Base-by-base conservation (phyloP, 2,797 vertebrate species). In the Poliocrania exsul region DNA sequence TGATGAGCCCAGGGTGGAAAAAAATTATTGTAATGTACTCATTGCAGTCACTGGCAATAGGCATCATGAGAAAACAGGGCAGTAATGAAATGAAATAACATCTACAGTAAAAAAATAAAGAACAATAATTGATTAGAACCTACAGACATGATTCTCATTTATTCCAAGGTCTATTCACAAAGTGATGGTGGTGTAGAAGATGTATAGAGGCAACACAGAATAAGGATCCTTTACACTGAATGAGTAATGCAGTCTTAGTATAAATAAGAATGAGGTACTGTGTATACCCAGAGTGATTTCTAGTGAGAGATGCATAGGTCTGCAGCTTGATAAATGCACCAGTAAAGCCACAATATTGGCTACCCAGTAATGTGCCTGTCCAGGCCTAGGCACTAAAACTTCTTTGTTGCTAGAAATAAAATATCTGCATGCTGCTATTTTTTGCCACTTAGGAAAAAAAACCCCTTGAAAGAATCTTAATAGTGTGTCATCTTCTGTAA, bases 1-100 rank as follows among this genome's bases (percentile, higher is more conserved):
- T 81, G 50, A 72, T 0, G 28, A 89, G 69, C 86, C 65, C 50
- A 72, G 46, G 20, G 31, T 65, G 65, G 91, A 92, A 92, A 78
- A 65, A 93, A 95, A 61, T 78, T 83, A 70, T 25, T 3, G 2
- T 81, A 29, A 71, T 81, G 20, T 51, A 87, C 54, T 87, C 16
- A 56, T 23, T 86, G 86, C 64, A 78, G 61, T 94, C 78, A 35
- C 33, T 82, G 46, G 29, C 40, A 77, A 40, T 40, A 89, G 67
- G 18, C 29, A 25, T 78, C 46, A 56, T 0, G 16, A 75, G 79
- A 49, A 95, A 93, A 80, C 23, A 57, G 35, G 28, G 25, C 31
- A 74, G 16, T 80, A 94, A 92, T 87, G 71, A 88, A 89, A 87
- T 65, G 11, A 92, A 93, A 69, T 47, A 87, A 38, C 3, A 51